A percentile compares a stretch with the other conserved stretches of the same genome.
phyloP scores from a whole-genome alignment of 2,797 vertebrate genomes.

The Leptoclinus maculatus region DNA sequence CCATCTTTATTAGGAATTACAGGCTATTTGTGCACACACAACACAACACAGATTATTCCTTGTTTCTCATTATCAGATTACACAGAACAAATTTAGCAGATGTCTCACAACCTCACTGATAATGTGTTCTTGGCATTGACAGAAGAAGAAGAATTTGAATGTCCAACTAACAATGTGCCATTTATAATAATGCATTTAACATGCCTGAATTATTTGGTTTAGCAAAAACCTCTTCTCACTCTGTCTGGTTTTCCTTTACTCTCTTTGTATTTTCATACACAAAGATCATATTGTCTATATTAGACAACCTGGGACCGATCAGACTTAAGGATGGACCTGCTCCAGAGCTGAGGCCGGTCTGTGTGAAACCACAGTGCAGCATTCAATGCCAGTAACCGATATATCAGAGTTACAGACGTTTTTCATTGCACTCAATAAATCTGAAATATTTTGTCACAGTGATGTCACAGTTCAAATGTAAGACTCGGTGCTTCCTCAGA shows the following conservation, averaged over 20 bases:
- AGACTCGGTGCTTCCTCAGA: not conserved
- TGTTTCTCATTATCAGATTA: not conserved
- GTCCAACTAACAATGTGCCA: not conserved
- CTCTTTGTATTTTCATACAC: not conserved
- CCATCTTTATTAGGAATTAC: not conserved
- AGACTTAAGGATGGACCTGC: not conserved
- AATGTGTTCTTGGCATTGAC: not conserved
- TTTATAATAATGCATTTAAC: not conserved
- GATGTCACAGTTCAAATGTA: constrained; percentile 6
- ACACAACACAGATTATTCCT: not conserved
- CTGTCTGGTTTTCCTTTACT: not conserved
- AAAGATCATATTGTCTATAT: not conserved
- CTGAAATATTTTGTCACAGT: not conserved
- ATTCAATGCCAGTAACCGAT: not conserved
- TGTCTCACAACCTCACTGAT: not conserved
- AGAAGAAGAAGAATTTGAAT: not conserved
- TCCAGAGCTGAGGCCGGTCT: no score
- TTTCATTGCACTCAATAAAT: not conserved
- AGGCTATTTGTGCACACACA: not conserved
- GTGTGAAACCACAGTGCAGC: not conserved
- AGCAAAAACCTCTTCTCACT: not conserved
- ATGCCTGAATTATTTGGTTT: not conserved
- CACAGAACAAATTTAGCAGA: not conserved
- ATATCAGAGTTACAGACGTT: not conserved
- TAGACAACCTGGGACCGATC: no score